phyloP scores from a whole-genome alignment of 2,113 vertebrate species.

The Tor tambroides region DNA sequence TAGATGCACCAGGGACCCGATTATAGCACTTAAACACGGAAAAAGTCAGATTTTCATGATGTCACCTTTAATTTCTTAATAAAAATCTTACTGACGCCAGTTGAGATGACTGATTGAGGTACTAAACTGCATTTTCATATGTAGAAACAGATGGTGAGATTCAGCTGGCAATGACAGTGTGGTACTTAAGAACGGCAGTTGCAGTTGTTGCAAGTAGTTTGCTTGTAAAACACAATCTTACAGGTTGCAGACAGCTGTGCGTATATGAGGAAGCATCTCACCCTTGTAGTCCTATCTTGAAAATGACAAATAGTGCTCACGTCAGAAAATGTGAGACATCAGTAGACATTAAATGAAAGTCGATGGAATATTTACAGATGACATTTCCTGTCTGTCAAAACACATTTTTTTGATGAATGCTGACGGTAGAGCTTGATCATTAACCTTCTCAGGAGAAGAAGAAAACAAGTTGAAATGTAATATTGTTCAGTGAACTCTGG shows the following conservation, averaged over 20 bases:
- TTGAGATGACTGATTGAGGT: not conserved
- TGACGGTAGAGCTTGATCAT: not conserved
- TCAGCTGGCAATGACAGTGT: not conserved
- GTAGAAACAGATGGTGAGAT: not conserved
- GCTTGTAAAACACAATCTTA: not conserved
- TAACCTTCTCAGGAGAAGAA: slow-evolving; percentile 15
- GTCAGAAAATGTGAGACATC: not conserved
- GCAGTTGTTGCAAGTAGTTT: not conserved
- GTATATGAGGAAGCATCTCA: not conserved
- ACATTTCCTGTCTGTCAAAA: slow-evolving; percentile 3
- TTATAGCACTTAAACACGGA: too few species aligned
- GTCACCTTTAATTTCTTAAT: too few species aligned
- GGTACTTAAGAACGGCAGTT: not conserved
- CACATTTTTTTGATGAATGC: slow-evolving; percentile 10
- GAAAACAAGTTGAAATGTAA: slow-evolving; percentile 2
- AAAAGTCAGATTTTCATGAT: too few species aligned
- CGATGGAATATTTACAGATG: not conserved
- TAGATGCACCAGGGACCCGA: too few species aligned
- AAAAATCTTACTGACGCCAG: not conserved
- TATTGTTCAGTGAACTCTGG: slow-evolving; percentile 10
- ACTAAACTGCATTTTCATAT: not conserved
- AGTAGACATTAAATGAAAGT: slow-evolving; percentile 14
- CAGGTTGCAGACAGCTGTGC: slow-evolving; percentile 3
- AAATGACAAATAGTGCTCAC: not conserved
- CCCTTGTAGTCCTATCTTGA: not conserved